Evolutionary conservation across 2,113 vertebrate genomes (phyloP).

Genomic region (Herpailurus yagouaroundi): DNA sequence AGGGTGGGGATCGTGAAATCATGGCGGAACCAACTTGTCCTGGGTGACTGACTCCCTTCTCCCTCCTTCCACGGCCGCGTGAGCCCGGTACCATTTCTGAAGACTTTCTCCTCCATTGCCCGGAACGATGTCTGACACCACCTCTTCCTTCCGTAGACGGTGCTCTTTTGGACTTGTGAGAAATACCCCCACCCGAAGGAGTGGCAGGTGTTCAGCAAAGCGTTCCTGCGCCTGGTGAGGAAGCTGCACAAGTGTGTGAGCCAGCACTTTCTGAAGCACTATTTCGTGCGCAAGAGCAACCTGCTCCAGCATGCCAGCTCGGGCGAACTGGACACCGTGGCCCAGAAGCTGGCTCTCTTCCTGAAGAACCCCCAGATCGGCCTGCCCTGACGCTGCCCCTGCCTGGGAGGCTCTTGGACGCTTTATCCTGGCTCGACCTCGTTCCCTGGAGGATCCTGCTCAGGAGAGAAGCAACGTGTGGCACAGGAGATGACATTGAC

Average conservation of each 20-base stretch:
- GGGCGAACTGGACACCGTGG: slow-evolving; percentile 87
- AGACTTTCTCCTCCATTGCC: fast-evolving
- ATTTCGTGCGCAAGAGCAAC: slow-evolving; percentile 88
- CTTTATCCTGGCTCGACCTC: background rate
- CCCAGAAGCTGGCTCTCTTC: slow-evolving; percentile 86
- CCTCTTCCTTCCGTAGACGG: slow-evolving; percentile 84
- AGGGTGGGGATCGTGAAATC: background rate
- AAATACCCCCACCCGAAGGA: slow-evolving; percentile 88
- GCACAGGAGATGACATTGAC: fast-evolving
- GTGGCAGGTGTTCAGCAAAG: slow-evolving; percentile 85
- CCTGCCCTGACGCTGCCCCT: slow-evolving; percentile 75
- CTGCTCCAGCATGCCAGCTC: slow-evolving; percentile 87
- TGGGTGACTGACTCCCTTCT: background rate
- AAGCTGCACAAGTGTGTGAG: slow-evolving; percentile 90
- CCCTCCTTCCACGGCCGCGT: background rate
- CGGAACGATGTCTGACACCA: background rate
- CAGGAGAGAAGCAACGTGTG: background rate
- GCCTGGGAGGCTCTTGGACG: background rate
- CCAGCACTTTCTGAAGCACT: slow-evolving; percentile 90
- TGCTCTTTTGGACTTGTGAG: slow-evolving; percentile 92
- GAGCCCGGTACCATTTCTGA: background rate
- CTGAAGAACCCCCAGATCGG: slow-evolving; percentile 83
- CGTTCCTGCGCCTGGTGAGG: slow-evolving; percentile 87
- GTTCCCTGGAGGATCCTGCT: slow-evolving; percentile 36
- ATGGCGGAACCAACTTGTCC: background rate